Conservation (phyloP, 2,888 invertebrate species). For the Neoscelio sp. region DNA sequence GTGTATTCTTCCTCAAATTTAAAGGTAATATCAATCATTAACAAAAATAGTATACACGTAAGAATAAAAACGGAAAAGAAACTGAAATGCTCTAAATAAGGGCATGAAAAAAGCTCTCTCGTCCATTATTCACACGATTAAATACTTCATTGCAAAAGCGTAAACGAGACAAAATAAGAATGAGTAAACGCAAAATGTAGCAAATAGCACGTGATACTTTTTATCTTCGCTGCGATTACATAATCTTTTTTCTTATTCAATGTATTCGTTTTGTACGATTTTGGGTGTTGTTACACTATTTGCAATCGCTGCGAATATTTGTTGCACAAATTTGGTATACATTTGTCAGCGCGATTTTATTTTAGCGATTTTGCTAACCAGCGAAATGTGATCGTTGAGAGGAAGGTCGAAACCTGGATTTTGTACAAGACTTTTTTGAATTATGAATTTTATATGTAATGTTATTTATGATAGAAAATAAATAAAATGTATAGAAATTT, state of each 20-base stretch:
- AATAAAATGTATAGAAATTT: no score
- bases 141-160: constrained; percentile 25
- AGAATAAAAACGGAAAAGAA: no score
- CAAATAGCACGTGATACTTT: constrained; percentile 33
- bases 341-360: constrained; percentile 44
- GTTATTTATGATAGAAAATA: no score
- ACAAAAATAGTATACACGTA: no score
- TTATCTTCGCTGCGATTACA: constrained; percentile 48
- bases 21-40: no score
- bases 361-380: constrained; percentile 39
- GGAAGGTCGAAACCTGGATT: constrained; percentile 23
- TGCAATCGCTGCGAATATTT: constrained; percentile 34
- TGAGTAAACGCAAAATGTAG: constrained; percentile 22
- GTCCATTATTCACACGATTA: neutral
- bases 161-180: constrained; percentile 13
- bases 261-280: constrained; percentile 5
- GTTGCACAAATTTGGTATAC: constrained; percentile 50
- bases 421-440: constrained; percentile 35
- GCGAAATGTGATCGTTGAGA: constrained; percentile 32
- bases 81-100: no score
- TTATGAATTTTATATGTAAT: no score
- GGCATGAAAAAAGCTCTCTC: neutral
- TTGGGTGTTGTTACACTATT: neutral
- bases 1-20: no score
- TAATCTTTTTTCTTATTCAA: constrained; percentile 1